Percentiles rank a stretch among this genome's conserved stretches.
These are phyloP conservation scores for Xyrichtys novacula DNA, from an alignment of 2,797 vertebrate genomes.

Conservation along the genomic window DNA sequence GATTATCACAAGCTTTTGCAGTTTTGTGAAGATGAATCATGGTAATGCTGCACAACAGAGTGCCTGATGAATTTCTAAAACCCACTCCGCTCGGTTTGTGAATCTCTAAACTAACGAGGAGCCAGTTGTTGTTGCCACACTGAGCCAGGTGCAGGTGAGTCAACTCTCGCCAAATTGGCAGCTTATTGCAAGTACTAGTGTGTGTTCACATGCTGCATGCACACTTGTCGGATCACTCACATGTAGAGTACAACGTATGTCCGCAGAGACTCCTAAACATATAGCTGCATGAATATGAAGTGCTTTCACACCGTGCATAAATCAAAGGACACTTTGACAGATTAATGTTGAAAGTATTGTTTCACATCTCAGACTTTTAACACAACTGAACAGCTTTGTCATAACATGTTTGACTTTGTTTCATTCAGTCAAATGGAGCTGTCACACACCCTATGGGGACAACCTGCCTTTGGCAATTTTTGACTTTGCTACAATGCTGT, in stretches of 20 bases:
- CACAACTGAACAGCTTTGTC: slow-evolving; percentile 34
- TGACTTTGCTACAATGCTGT: slow-evolving; percentile 61
- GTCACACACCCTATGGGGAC: slow-evolving; percentile 54
- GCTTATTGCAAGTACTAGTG: slow-evolving; percentile 21
- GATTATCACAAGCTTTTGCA: slow-evolving; percentile 87
- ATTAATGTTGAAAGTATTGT: slow-evolving; percentile 15
- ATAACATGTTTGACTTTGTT: slow-evolving; percentile 42
- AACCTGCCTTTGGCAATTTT: slow-evolving; percentile 60
- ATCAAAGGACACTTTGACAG: slow-evolving; percentile 9
- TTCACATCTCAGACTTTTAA: slow-evolving; percentile 32
- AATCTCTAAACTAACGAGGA: slow-evolving; percentile 65
- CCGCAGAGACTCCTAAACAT: slow-evolving; percentile 3
- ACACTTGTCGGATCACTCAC: background rate
- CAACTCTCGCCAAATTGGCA: slow-evolving; percentile 75
- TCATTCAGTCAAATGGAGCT: slow-evolving; percentile 54
- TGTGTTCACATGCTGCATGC: background rate
- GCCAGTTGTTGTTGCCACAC: slow-evolving; percentile 74
- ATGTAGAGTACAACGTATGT: background rate
- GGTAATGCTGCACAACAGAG: slow-evolving; percentile 78
- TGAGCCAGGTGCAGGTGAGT: slow-evolving; percentile 76
- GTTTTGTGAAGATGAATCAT: slow-evolving; percentile 84
- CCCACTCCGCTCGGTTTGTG: slow-evolving; percentile 70
- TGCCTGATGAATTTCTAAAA: slow-evolving; percentile 76
- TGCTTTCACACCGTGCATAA: background rate
- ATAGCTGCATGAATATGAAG: background rate